Conservation (phyloP, 2,888 invertebrate genomes). For the Epirrhoe alternata region DNA sequence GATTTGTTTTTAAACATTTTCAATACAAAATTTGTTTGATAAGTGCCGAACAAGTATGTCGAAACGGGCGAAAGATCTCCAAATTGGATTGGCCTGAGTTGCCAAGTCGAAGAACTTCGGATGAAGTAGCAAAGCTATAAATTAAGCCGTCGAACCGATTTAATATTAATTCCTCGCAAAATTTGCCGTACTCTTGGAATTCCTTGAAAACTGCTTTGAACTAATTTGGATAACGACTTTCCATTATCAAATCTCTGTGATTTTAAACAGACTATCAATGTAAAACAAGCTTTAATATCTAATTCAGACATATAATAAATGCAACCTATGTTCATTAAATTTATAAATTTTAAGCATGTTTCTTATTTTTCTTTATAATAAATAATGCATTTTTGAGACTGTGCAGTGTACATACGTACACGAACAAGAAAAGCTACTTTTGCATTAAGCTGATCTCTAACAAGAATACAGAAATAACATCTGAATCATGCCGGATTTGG, state of each 20-base stretch:
- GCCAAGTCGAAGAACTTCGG: conserved; percentile 27
- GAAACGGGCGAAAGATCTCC: background rate
- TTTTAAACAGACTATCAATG: background rate
- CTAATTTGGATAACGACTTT: conserved; percentile 46
- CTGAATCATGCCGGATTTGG: conserved; percentile 19
- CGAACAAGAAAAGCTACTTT: too few species aligned
- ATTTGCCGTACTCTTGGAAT: conserved; percentile 26
- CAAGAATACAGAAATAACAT: conserved; percentile 9
- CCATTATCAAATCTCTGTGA: conserved; percentile 34
- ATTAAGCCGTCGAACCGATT: conserved; percentile 40
- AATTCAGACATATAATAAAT: background rate
- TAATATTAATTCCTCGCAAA: conserved; percentile 48
- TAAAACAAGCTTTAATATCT: background rate
- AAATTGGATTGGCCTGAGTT: conserved; percentile 35
- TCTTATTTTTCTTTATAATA: too few species aligned
- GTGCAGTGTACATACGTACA: too few species aligned
- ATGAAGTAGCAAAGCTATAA: conserved; percentile 41
- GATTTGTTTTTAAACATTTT: background rate
- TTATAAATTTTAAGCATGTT: too few species aligned
- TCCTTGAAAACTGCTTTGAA: conserved; percentile 43
- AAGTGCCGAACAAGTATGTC: conserved; percentile 7
- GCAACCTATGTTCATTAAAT: background rate
- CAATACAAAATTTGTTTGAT: background rate
- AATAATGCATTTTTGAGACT: too few species aligned
- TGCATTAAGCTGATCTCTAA: too few species aligned